Percentiles rank a stretch among this genome's conserved stretches.
These are phyloP conservation scores for Atethmia centrago DNA, from an alignment of 2,888 invertebrate species.

Conservation along the genomic window DNA sequence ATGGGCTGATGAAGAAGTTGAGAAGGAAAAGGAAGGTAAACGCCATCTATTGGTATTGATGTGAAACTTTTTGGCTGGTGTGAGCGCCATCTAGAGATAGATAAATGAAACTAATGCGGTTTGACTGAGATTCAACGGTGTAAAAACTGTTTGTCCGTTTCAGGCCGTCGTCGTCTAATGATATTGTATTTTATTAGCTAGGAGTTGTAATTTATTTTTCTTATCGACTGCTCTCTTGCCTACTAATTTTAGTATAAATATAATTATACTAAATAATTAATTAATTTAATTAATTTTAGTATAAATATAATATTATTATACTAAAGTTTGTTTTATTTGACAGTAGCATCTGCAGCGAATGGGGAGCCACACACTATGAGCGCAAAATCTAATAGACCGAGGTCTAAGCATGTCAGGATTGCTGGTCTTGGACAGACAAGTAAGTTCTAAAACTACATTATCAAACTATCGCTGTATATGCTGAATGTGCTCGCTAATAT, in stretches of 20 bases:
- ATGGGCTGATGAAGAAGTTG: slow-evolving; percentile 84
- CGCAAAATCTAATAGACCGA: slow-evolving; percentile 67
- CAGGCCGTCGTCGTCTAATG: too few species aligned
- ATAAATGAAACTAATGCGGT: background rate
- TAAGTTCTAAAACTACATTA: slow-evolving; percentile 64
- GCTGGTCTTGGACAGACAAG: slow-evolving; percentile 77
- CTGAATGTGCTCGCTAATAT: background rate
- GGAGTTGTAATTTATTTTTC: too few species aligned
- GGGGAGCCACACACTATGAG: slow-evolving; percentile 80
- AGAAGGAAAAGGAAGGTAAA: slow-evolving; percentile 80
- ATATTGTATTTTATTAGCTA: background rate
- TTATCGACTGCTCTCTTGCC: background rate
- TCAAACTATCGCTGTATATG: background rate
- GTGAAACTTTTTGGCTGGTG: background rate
- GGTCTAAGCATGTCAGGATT: slow-evolving; percentile 83
- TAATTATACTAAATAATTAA: too few species aligned
- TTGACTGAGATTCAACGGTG: rapidly evolving
- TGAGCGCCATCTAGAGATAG: slow-evolving; percentile 32
- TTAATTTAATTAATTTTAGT: too few species aligned
- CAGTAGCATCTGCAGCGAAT: slow-evolving; percentile 74
- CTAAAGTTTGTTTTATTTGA: slow-evolving; percentile 33
- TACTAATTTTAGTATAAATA: too few species aligned
- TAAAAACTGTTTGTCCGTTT: background rate
- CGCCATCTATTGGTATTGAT: slow-evolving; percentile 25
- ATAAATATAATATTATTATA: background rate